These are phyloP conservation scores for Coregonus suidteri DNA, from an alignment of 2,797 vertebrate genomes.

Conservation along the genomic window DNA sequence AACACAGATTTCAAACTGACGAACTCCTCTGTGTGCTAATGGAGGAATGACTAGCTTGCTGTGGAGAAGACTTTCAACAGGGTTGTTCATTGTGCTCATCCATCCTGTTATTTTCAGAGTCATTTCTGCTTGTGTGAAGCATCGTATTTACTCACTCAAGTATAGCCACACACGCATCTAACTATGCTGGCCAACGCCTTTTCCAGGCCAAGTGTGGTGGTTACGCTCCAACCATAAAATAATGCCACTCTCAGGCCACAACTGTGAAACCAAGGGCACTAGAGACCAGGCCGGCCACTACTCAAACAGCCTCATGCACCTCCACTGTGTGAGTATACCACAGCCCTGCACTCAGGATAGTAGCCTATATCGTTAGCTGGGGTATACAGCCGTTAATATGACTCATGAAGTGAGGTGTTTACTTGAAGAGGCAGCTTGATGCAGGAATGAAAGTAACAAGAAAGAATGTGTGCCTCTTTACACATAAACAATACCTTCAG, in stretches of 20 bases:
- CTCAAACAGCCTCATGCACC: background rate
- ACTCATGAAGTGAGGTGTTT: background rate
- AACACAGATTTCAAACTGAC: background rate
- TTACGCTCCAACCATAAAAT: background rate
- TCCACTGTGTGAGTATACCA: background rate
- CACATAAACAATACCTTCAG: background rate
- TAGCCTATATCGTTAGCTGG: too few relatives aligned
- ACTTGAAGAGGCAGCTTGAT: background rate
- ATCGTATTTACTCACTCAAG: background rate
- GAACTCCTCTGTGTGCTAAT: background rate
- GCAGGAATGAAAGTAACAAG: too few relatives aligned
- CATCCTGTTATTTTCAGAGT: background rate
- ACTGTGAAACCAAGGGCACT: background rate
- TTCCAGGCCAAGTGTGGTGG: background rate
- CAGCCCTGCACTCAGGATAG: background rate
- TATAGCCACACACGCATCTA: background rate
- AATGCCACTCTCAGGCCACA: background rate
- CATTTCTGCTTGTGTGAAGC: background rate
- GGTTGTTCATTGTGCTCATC: background rate
- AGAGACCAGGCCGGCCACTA: background rate
- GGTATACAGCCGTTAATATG: too few relatives aligned
- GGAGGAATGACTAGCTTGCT: background rate
- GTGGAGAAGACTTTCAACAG: background rate
- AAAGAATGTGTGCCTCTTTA: background rate
- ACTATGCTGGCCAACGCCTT: background rate